phyloP scores from a whole-genome alignment of 2,113 vertebrate genomes.

The Phaethon lepturus region DNA sequence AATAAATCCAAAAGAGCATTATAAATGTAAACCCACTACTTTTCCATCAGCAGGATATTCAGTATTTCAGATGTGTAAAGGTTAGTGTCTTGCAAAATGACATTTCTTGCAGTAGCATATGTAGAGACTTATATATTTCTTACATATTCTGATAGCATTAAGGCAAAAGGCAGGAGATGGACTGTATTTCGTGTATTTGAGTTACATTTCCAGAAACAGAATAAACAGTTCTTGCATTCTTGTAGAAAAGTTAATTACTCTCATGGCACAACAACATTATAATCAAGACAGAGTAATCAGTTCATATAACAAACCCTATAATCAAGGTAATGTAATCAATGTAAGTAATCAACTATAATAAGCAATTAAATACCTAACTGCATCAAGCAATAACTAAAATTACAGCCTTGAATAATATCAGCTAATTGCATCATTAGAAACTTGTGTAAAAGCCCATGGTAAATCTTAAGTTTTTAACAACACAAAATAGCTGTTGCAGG shows the following conservation, averaged over 20 bases:
- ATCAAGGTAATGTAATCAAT: slow-evolving; percentile 61
- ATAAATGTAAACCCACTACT: background rate
- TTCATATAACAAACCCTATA: slow-evolving; percentile 41
- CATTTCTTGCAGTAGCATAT: background rate
- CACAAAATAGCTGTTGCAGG: background rate
- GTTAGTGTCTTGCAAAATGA: background rate
- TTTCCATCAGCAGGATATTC: background rate
- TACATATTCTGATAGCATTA: background rate
- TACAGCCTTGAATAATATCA: slow-evolving; percentile 43
- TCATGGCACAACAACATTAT: slow-evolving; percentile 31
- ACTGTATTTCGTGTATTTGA: background rate
- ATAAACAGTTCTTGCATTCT: slow-evolving; percentile 28
- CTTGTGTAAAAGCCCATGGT: background rate
- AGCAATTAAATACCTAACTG: slow-evolving; percentile 52
- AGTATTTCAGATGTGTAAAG: background rate
- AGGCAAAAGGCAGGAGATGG: background rate
- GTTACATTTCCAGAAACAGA: background rate
- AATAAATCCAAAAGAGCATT: background rate
- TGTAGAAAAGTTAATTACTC: slow-evolving; percentile 30
- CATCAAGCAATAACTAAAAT: slow-evolving; percentile 60
- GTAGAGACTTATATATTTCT: background rate
- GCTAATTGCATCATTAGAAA: slow-evolving; percentile 32
- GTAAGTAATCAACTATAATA: slow-evolving; percentile 60
- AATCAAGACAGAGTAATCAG: slow-evolving; percentile 64
- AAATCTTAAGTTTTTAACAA: background rate